These are phyloP conservation scores for Dunckerocampus dactyliophorus DNA, from an alignment of 2,113 vertebrate genomes.

Conservation along the genomic window DNA sequence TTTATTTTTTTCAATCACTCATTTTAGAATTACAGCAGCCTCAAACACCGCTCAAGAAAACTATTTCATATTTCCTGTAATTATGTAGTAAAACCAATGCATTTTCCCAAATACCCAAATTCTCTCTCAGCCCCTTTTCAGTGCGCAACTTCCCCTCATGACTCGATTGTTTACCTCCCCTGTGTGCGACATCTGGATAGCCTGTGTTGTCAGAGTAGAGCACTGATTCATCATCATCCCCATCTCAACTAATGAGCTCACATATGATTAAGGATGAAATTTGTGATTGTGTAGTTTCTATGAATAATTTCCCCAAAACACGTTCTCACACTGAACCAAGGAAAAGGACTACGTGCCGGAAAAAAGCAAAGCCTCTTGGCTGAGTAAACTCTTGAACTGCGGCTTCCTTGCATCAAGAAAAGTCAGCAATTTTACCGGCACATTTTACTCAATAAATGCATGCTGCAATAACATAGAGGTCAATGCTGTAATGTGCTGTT, in stretches of 20 bases:
- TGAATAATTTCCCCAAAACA: background rate
- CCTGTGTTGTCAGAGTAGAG: constrained; percentile 38
- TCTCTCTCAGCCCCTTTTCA: constrained; percentile 16
- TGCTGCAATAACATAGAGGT: background rate
- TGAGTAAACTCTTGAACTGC: constrained; percentile 5
- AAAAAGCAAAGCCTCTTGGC: background rate
- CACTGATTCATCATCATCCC: constrained; percentile 39
- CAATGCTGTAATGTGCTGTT: background rate
- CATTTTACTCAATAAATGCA: background rate
- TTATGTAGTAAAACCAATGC: background rate
- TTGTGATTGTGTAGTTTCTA: background rate
- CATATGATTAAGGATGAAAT: constrained; percentile 4
- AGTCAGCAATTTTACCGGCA: background rate
- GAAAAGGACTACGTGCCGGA: background rate
- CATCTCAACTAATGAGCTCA: constrained; percentile 4
- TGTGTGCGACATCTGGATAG: constrained; percentile 53
- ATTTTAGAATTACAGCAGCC: no score
- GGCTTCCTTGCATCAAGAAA: background rate
- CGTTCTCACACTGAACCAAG: background rate
- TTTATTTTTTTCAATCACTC: no score
- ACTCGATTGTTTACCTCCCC: constrained; percentile 49
- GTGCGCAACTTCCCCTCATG: constrained; percentile 26
- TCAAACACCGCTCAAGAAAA: constrained; percentile 26
- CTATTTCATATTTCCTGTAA: background rate
- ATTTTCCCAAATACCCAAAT: constrained; percentile 2